Conservation (phyloP, 2,113 vertebrate species). For the Vulpes vulpes region DNA sequence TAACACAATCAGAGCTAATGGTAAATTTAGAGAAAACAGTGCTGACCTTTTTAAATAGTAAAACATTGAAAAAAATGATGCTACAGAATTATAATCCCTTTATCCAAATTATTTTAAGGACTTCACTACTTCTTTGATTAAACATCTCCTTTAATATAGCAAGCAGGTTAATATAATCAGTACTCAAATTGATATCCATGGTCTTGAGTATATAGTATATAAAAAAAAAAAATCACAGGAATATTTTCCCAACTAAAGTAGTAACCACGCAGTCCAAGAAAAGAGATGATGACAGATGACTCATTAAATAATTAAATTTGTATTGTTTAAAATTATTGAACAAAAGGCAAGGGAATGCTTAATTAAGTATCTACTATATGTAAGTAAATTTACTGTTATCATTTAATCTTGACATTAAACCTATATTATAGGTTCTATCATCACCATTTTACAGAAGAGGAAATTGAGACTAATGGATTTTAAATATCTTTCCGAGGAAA, state of each 20-base stretch:
- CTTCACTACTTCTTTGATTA: background rate
- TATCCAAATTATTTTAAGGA: constrained; percentile 1
- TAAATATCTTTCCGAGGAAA: constrained; percentile 65
- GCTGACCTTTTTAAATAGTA: background rate
- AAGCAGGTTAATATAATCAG: background rate
- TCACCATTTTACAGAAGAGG: constrained; percentile 12
- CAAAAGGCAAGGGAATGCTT: constrained; percentile 20
- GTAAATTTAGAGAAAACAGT: constrained; percentile 12
- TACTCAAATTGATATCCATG: background rate
- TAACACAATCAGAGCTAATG: background rate
- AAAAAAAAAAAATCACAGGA: background rate
- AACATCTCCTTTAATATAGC: background rate
- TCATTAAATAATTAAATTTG: constrained; percentile 45
- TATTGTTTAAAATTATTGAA: constrained; percentile 38
- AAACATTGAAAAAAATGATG: background rate
- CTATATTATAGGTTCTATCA: background rate
- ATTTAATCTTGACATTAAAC: constrained; percentile 66
- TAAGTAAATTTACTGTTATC: constrained; percentile 54
- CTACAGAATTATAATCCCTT: background rate
- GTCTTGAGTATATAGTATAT: background rate
- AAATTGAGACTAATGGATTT: constrained; percentile 56
- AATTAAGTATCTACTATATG: constrained; percentile 26
- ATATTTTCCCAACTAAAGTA: constrained; percentile 37
- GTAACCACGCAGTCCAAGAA: background rate
- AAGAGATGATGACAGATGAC: constrained; percentile 4